phyloP scores from a whole-genome alignment of 2,888 invertebrate genomes.

The Phalera bucephala region DNA sequence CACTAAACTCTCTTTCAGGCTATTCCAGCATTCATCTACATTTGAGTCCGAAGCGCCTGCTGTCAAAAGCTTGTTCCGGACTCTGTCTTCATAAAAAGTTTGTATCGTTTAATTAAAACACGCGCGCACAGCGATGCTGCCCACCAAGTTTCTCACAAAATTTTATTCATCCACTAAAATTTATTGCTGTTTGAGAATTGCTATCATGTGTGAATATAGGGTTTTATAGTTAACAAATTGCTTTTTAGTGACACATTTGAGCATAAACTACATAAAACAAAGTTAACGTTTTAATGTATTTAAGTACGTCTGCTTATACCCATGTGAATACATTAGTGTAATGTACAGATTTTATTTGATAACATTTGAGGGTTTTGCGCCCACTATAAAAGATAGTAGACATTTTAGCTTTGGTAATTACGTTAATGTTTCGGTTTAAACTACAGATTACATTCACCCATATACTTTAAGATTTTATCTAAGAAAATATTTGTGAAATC shows the following conservation, averaged over 20 bases:
- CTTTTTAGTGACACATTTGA: constrained; percentile 13
- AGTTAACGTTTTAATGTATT: constrained; percentile 21
- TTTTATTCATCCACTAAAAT: constrained; percentile 16
- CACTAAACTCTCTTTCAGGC: too few species aligned
- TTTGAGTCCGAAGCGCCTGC: too few species aligned
- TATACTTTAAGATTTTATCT: neutral
- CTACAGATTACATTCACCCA: neutral
- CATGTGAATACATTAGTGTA: constrained; percentile 4
- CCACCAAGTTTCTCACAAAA: constrained; percentile 8
- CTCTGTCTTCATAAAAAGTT: too few species aligned
- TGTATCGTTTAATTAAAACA: constrained; percentile 32
- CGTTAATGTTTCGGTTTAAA: neutral
- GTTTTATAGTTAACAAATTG: constrained; percentile 22
- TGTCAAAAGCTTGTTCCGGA: too few species aligned
- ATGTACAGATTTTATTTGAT: neutral
- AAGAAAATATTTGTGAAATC: neutral
- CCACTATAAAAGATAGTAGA: neutral
- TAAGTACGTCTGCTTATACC: constrained; percentile 4
- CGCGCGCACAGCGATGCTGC: too few species aligned
- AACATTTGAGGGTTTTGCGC: neutral
- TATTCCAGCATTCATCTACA: too few species aligned
- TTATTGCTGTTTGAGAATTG: constrained; percentile 24
- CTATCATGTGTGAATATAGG: too few species aligned
- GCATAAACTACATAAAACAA: constrained; percentile 19
- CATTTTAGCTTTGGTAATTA: neutral